These are phyloP conservation scores for Aphelenchoides avenae DNA, from an alignment of 1,140 invertebrate genomes.

Conservation along the genomic window DNA sequence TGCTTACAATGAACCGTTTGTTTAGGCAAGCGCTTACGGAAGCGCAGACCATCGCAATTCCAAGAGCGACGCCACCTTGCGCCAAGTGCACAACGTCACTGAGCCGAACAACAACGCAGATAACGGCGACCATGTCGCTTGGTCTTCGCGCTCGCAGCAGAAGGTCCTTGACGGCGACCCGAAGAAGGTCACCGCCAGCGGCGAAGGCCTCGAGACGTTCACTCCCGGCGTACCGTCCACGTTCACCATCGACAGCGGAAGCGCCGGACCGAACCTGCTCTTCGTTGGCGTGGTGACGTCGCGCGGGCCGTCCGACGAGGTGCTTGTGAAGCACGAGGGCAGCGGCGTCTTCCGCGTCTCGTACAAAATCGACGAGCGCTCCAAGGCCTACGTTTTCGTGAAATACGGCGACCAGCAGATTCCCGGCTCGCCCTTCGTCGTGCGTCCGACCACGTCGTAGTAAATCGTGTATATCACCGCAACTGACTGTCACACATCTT, in stretches of 20 bases:
- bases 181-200: slow-evolving; percentile 16
- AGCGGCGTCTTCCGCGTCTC: slow-evolving; percentile 70
- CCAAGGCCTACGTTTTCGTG: slow-evolving; percentile 26
- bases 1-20: too few species aligned
- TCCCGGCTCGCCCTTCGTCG: slow-evolving; percentile 31
- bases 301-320: slow-evolving; percentile 89
- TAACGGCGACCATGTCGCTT: too few species aligned
- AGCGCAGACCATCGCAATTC: background rate
- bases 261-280: slow-evolving; percentile 70
- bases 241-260: slow-evolving; percentile 32
- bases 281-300: slow-evolving; percentile 91
- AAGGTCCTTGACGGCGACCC: slow-evolving; percentile 28
- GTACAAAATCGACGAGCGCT: slow-evolving; percentile 23
- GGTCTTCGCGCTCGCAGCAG: too few species aligned
- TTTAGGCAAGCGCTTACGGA: too few species aligned
- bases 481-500: too few species aligned
- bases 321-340: slow-evolving; percentile 86
- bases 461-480: too few species aligned
- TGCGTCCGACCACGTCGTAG: slow-evolving; percentile 21
- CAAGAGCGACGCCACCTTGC: background rate
- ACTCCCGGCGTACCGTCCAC: slow-evolving; percentile 16
- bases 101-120: too few species aligned
- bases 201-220: slow-evolving; percentile 22
- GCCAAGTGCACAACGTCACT: background rate
- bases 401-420: slow-evolving; percentile 38